Percentiles rank a stretch among this genome's conserved stretches.
phyloP scores from a whole-genome alignment of 2,888 invertebrate species.

The Drosophila hamatofila region DNA sequence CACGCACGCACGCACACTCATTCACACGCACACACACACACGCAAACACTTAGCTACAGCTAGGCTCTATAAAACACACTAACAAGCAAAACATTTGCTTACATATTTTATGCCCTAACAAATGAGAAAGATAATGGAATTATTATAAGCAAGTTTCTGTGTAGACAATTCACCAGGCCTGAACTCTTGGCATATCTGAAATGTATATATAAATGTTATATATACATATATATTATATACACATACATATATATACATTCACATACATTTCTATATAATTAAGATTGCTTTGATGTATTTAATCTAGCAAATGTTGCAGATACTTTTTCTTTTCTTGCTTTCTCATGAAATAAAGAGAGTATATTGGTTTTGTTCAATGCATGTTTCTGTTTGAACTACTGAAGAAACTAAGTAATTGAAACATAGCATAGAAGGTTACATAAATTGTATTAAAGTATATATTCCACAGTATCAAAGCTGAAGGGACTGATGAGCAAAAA shows the following conservation, averaged over 20 bases:
- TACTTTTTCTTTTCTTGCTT: not conserved
- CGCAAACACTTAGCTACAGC: slow-evolving; percentile 10
- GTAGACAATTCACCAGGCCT: slow-evolving; percentile 11
- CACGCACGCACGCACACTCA: slow-evolving; percentile 22
- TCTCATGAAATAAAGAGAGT: not conserved
- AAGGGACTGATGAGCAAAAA: too few relatives aligned
- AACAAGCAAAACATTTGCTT: slow-evolving; percentile 62
- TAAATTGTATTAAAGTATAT: too few relatives aligned
- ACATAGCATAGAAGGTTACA: too few relatives aligned
- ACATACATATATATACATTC: not conserved
- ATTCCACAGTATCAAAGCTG: too few relatives aligned
- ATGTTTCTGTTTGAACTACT: not conserved
- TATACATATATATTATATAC: not conserved
- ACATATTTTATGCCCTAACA: slow-evolving; percentile 62
- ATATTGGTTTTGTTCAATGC: not conserved
- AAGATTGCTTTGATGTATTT: slow-evolving; percentile 10
- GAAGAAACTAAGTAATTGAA: not conserved
- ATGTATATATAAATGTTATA: not conserved
- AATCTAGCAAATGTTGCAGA: not conserved
- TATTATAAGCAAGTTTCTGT: slow-evolving; percentile 58
- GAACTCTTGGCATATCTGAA: not conserved
- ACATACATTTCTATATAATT: slow-evolving; percentile 6
- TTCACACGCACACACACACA: slow-evolving; percentile 15
- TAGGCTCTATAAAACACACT: slow-evolving; percentile 23
- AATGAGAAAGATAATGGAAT: slow-evolving; percentile 70